A percentile compares a stretch with the other conserved stretches of the same genome.
Evolutionary conservation across 2,113 vertebrate genomes (phyloP).

Genomic region (Myodes glareolus): DNA sequence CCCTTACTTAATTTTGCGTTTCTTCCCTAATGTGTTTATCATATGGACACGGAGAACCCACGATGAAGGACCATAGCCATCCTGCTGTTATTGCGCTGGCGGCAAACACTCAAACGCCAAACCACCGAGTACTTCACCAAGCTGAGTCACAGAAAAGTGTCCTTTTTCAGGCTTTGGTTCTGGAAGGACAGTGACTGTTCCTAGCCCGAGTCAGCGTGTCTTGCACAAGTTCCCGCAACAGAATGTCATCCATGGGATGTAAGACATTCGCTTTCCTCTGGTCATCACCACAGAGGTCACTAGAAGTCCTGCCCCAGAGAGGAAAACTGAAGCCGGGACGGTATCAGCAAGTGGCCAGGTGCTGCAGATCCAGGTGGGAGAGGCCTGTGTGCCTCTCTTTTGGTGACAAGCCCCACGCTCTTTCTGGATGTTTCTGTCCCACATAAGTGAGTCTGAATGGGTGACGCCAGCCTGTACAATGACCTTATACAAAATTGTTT

Average conservation of each 20-base stretch:
- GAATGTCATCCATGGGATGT: neutral
- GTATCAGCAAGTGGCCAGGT: neutral
- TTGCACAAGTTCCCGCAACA: neutral
- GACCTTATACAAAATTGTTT: neutral
- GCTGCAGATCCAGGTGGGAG: neutral
- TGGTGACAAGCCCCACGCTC: neutral
- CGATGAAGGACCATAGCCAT: neutral
- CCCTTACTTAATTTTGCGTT: neutral
- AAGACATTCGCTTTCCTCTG: neutral
- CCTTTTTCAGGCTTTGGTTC: neutral
- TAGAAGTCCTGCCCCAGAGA: neutral
- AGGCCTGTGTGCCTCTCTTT: neutral
- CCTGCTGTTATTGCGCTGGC: neutral
- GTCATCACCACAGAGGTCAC: neutral
- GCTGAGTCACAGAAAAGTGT: neutral
- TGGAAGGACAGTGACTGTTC: neutral
- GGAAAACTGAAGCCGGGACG: neutral
- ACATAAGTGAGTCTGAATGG: neutral
- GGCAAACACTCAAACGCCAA: neutral
- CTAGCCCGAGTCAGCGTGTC: neutral
- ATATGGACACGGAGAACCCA: neutral
- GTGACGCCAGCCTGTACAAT: neutral
- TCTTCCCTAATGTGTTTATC: neutral
- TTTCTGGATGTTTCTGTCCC: neutral
- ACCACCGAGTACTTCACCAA: neutral